phyloP scores from a whole-genome alignment of 1,140 invertebrate genomes.

The Mycetomoellerius zeteki region DNA sequence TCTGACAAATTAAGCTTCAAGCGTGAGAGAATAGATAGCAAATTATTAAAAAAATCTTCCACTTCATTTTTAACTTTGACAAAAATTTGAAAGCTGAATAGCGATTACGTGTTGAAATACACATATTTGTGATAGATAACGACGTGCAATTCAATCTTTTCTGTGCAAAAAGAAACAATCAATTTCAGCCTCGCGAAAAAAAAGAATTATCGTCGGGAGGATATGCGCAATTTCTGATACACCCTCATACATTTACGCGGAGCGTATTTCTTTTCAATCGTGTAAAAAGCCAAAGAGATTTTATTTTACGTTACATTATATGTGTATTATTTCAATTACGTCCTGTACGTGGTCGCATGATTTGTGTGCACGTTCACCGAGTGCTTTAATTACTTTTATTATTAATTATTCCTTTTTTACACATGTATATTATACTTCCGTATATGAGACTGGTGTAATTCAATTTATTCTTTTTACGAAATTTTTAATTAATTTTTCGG shows the following conservation, averaged over 20 bases:
- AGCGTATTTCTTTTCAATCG: conserved; percentile 50
- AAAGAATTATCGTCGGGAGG: background rate
- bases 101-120: conserved; percentile 2
- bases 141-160: conserved; percentile 34
- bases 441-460: conserved; percentile 27
- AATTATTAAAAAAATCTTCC: conserved; percentile 14
- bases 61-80: conserved; percentile 23
- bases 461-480: background rate
- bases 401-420: conserved; percentile 50
- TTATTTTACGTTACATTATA: conserved; percentile 75
- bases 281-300: conserved; percentile 74
- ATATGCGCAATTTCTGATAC: conserved; percentile 49
- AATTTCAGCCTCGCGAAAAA: background rate
- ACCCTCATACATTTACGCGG: conserved; percentile 30
- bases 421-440: conserved; percentile 25
- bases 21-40: conserved; percentile 10
- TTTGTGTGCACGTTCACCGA: conserved; percentile 67
- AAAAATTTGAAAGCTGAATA: background rate
- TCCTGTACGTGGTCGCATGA: conserved; percentile 66
- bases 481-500: background rate
- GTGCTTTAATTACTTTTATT: conserved; percentile 78
- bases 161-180: conserved; percentile 8
- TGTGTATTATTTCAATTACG: conserved; percentile 78
- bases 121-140: conserved; percentile 48
- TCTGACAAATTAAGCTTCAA: conserved; percentile 5